These are phyloP conservation scores for Leucoma salicis DNA, from an alignment of 2,888 invertebrate genomes.

Conservation along the genomic window DNA sequence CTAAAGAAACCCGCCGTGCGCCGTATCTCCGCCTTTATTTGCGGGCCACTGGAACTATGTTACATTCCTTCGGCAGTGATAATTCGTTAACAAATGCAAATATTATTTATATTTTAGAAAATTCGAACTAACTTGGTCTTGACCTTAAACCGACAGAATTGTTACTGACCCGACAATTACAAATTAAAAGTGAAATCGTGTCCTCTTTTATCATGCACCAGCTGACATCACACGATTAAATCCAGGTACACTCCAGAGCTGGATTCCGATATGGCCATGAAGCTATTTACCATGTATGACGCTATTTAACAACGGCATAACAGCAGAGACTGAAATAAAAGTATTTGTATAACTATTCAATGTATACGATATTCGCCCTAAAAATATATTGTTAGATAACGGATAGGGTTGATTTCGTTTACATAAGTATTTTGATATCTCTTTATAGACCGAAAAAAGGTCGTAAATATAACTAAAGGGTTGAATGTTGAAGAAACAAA, in stretches of 20 bases:
- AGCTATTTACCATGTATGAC: conserved; percentile 54
- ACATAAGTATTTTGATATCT: conserved; percentile 11
- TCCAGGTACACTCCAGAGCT: conserved; percentile 66
- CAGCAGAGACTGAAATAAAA: conserved; percentile 48
- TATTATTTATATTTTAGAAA: no score
- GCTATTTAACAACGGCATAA: conserved; percentile 42
- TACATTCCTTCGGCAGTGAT: no score
- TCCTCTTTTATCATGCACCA: conserved; percentile 22
- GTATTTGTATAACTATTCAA: conserved; percentile 36
- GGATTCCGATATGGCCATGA: conserved; percentile 68
- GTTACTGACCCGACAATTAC: no score
- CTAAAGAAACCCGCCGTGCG: no score
- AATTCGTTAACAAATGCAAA: no score
- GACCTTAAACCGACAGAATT: no score
- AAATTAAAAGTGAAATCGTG: conserved; percentile 29
- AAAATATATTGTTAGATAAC: conserved; percentile 27
- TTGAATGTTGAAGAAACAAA: conserved; percentile 1
- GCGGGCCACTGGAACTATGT: no score
- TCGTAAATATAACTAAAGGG: conserved; percentile 4
- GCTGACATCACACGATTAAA: conserved; percentile 47
- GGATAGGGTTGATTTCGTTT: conserved; percentile 12
- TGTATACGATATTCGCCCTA: conserved; percentile 23
- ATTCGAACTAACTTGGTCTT: no score
- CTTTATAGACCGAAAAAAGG: conserved; percentile 4
- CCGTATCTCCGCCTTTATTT: no score